Evolutionary conservation across 2,113 vertebrate genomes (phyloP), one percentile per base, ranked within the genome.

Genomic region (Bagarius yarrelli): DNA sequence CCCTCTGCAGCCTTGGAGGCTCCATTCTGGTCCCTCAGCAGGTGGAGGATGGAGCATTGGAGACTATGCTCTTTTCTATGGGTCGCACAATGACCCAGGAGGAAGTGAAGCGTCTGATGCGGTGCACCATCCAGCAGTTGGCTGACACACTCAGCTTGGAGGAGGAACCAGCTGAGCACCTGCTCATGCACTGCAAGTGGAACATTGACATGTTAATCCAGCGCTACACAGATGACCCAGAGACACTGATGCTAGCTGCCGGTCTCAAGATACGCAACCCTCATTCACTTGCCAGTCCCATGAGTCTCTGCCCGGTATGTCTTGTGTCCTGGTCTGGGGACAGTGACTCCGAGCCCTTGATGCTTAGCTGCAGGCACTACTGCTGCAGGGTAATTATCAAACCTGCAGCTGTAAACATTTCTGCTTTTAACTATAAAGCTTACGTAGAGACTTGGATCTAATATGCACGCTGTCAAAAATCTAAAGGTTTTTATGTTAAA

Each of bases 321-420:
- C 88, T 99, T 76, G 91, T 88, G 81, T 93, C 93, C 0, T 82
- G 94, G 36, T 87, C 85, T 27, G 64, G 63, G 4, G 83, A 90
- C 0, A 53, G 55, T 0, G 95, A 95, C 1, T 87, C 91, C 2
- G 87, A 91, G 16, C 95, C 93, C 2, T 90, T n/a, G 61, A 78
- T 92, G 0, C 95, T 99, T 82, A 95, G 96, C 92, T 99, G 98
- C 88, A 90, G 90, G 92, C 97, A 99, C 90, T 95, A 94, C 90
- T 99, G 98, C 91, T 99, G 97, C 86, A 92, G 92, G 95, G 97
- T 98, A 76, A 93, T 87, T 76, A 73, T 73, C 27, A 27, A 32
- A 2, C 18, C 3, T 73, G 15, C 23, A 25, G 25, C 16, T 52
- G 44, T 32, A 21, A 32, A 55, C 50, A 53, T 23, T 60, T 64